These are phyloP conservation scores for Jaculus jaculus DNA, from an alignment of 2,113 vertebrate genomes.

Conservation along the genomic window DNA sequence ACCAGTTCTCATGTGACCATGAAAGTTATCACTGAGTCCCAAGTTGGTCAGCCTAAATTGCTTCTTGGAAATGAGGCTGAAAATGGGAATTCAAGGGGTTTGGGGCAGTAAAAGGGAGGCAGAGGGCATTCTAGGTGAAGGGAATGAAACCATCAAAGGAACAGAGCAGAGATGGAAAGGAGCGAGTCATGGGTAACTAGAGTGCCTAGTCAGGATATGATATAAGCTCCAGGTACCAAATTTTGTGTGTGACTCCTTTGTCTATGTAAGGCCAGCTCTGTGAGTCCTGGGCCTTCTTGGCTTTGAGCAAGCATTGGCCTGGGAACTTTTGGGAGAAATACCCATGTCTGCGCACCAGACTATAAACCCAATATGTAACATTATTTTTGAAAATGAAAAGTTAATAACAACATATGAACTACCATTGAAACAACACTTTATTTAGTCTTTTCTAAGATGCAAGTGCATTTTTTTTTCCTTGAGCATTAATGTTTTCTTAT, in stretches of 20 bases:
- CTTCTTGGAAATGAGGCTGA: conserved; percentile 12
- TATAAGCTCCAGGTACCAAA: background rate
- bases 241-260: conserved; percentile 57
- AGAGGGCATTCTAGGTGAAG: conserved; percentile 35
- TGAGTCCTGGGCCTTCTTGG: background rate
- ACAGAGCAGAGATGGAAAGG: conserved; percentile 21
- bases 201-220: conserved; percentile 16
- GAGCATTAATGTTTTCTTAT: conserved; percentile 59
- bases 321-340: conserved; percentile 29
- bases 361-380: conserved; percentile 9
- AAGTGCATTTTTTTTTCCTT: background rate
- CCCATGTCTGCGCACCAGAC: background rate
- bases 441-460: conserved; percentile 48
- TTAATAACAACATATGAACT: conserved; percentile 25
- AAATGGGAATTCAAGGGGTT: background rate
- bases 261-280: background rate
- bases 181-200: conserved; percentile 6
- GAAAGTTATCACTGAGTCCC: conserved; percentile 25
- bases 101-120: conserved; percentile 2
- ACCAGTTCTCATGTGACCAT: background rate
- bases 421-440: conserved; percentile 34
- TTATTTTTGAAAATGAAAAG: conserved; percentile 51
- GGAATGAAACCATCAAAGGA: conserved; percentile 41
- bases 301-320: background rate
- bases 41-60: background rate